phyloP scores from a whole-genome alignment of 2,888 invertebrate species.

The Megalurothrips usitatus region DNA sequence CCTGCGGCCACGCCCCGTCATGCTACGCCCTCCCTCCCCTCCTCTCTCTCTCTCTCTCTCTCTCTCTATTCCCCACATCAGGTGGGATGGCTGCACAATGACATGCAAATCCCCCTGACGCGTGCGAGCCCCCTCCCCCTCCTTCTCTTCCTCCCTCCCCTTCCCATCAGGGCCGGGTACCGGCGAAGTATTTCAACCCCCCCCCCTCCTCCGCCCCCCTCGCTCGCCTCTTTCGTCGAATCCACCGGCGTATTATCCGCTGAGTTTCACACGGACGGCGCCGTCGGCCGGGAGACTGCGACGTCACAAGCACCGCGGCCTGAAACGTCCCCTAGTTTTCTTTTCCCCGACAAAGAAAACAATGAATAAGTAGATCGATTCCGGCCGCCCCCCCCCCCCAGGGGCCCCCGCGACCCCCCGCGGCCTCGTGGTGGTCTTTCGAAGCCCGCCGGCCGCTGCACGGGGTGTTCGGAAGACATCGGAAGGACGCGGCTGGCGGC shows the following conservation, averaged over 20 bases:
- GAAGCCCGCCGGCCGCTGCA: too few relatives aligned
- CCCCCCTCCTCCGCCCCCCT: background rate
- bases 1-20: background rate
- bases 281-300: too few relatives aligned
- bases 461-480: too few relatives aligned
- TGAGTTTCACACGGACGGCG: background rate
- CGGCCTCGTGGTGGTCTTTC: too few relatives aligned
- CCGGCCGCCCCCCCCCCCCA: background rate
- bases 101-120: conserved; percentile 16
- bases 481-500: too few relatives aligned
- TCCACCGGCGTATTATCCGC: background rate
- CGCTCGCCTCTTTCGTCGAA: background rate
- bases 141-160: background rate
- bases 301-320: background rate
- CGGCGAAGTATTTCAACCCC: background rate
- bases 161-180: background rate
- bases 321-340: conserved; percentile 4
- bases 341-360: background rate
- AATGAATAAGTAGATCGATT: background rate
- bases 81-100: background rate
- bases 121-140: background rate
- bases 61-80: background rate
- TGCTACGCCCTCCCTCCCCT: background rate
- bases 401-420: background rate
- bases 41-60: background rate